These are phyloP conservation scores for Oreocharis arfaki DNA, from an alignment of 2,113 vertebrate genomes.

Conservation along the genomic window DNA sequence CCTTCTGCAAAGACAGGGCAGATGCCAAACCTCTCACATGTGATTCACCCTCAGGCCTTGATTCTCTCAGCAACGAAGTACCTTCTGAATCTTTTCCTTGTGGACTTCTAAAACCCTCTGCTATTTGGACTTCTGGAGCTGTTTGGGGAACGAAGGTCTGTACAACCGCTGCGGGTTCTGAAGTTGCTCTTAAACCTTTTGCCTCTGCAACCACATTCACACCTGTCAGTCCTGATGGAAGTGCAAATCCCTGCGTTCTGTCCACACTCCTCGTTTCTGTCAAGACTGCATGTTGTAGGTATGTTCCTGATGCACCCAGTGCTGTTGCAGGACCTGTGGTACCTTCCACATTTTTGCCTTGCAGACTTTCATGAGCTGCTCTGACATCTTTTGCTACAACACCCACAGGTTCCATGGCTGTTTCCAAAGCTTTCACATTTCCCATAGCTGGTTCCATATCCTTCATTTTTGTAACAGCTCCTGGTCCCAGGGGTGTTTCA, in stretches of 20 bases:
- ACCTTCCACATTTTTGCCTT: neutral
- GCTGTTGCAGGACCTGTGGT: neutral
- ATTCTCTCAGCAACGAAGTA: neutral
- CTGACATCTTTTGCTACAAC: neutral
- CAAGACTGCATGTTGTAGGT: neutral
- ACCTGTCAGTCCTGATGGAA: neutral
- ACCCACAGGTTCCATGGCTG: neutral
- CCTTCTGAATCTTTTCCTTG: neutral
- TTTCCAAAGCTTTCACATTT: neutral
- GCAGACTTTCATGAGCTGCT: neutral
- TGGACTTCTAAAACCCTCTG: neutral
- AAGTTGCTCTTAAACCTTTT: neutral
- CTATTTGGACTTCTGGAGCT: neutral
- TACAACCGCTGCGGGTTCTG: rapidly evolving
- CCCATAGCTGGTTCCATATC: neutral
- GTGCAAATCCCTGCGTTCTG: neutral
- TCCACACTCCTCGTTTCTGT: neutral
- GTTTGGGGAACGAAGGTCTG: neutral
- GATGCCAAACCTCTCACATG: neutral
- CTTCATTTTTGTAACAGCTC: neutral
- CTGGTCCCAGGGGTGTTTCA: neutral
- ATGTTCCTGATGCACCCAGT: neutral
- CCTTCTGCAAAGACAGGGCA: neutral
- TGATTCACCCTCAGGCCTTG: neutral
- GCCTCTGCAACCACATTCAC: neutral